phyloP scores from a whole-genome alignment of 2,113 vertebrate species.

The Buteo buteo region DNA sequence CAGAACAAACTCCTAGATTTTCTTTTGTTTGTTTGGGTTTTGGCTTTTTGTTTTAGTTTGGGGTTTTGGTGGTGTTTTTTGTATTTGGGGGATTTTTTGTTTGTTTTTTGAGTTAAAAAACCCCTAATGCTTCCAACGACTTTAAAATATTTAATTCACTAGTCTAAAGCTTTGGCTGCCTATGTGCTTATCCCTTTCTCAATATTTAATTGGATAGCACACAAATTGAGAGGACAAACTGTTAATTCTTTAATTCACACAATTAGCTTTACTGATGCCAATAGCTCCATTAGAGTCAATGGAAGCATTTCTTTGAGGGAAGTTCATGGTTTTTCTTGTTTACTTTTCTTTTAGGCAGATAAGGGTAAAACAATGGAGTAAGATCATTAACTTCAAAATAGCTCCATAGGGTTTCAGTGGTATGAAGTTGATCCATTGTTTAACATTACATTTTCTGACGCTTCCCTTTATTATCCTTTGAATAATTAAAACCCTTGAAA shows the following conservation, averaged over 20 bases:
- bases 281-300: neutral
- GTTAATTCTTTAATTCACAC: neutral
- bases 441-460: neutral
- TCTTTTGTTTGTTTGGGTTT: neutral
- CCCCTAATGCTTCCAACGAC: too few relatives aligned
- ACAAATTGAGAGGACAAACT: neutral
- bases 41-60: neutral
- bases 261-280: neutral
- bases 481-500: conserved; percentile 33
- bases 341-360: neutral
- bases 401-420: neutral
- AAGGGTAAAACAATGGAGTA: neutral
- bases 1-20: neutral
- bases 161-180: too few relatives aligned
- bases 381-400: neutral
- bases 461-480: neutral
- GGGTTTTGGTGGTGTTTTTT: too few relatives aligned
- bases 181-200: neutral
- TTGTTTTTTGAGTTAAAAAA: neutral
- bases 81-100: too few relatives aligned
- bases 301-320: neutral
- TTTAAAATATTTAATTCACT: too few relatives aligned
- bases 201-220: neutral
- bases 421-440: neutral
- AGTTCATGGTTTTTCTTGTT: neutral